These are phyloP conservation scores for Hydrozoanthus tunicans DNA, from an alignment of 64 coral and sea anemone genomes.

Conservation along the genomic window DNA sequence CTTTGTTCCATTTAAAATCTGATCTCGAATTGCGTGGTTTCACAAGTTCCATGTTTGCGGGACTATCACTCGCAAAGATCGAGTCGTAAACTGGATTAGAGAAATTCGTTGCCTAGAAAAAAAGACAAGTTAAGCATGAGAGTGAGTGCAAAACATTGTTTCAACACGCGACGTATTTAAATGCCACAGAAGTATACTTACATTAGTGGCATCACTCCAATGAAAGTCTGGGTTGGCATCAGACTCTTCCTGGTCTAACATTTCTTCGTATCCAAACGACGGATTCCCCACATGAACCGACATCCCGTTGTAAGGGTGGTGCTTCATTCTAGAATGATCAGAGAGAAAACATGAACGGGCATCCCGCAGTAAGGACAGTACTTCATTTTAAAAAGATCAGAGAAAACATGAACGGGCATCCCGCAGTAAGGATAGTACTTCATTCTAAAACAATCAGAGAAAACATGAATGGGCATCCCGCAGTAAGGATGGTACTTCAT, in stretches of 20 bases:
- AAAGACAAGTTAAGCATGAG: not conserved
- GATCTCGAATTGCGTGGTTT: slow-evolving; percentile 39
- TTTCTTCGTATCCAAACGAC: slow-evolving; percentile 89
- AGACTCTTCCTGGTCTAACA: slow-evolving; percentile 70
- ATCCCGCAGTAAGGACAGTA: too few relatives aligned
- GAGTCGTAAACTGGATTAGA: slow-evolving; percentile 92
- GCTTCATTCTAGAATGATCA: slow-evolving; percentile 64
- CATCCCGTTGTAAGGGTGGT: slow-evolving; percentile 79
- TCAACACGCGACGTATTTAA: not conserved
- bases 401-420: too few relatives aligned
- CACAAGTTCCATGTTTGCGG: slow-evolving; percentile 32
- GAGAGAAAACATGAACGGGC: not conserved
- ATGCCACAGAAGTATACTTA: not conserved
- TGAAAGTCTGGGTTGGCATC: slow-evolving; percentile 49
- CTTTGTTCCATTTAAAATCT: slow-evolving; percentile 78
- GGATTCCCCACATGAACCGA: slow-evolving; percentile 74
- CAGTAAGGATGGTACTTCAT: too few relatives aligned
- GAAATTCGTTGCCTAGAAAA: slow-evolving; percentile 70
- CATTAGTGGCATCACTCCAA: slow-evolving; percentile 48
- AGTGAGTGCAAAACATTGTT: too few relatives aligned
- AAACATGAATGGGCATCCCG: too few relatives aligned
- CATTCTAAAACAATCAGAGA: too few relatives aligned
- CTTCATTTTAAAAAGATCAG: too few relatives aligned
- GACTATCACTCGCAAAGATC: slow-evolving; percentile 49
- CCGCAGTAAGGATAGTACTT: too few relatives aligned